These are phyloP conservation scores for Martes martes DNA, from an alignment of 2,113 vertebrate genomes.

Conservation along the genomic window DNA sequence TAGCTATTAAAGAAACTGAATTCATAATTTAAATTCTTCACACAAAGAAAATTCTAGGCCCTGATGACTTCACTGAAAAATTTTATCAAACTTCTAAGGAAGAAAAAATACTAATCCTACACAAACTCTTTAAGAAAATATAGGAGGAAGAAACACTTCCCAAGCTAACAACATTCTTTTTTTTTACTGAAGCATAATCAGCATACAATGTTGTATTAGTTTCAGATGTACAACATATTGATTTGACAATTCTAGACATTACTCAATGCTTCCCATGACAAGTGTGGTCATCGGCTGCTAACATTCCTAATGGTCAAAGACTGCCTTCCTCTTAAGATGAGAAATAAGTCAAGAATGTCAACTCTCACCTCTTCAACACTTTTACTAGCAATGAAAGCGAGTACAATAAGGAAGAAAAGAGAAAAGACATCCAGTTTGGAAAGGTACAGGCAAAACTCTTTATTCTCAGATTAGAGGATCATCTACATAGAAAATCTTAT, in stretches of 20 bases:
- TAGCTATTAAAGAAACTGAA: not conserved
- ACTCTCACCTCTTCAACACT: not conserved
- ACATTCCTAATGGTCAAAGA: not conserved
- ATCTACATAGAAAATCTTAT: not conserved
- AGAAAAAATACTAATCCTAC: conserved; percentile 6
- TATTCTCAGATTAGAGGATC: not conserved
- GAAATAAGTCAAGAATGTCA: not conserved
- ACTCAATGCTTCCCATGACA: not conserved
- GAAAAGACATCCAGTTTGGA: not conserved
- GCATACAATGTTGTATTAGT: not conserved
- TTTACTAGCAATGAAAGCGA: not conserved
- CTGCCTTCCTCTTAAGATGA: not conserved
- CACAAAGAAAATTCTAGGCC: not conserved
- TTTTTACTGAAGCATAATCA: not conserved
- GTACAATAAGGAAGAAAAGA: not conserved
- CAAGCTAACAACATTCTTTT: not conserved
- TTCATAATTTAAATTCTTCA: conserved; percentile 15
- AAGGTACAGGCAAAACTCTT: not conserved
- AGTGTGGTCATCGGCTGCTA: not conserved
- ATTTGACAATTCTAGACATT: not conserved
- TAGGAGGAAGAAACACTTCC: not conserved
- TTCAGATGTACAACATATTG: not conserved
- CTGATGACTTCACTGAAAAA: not conserved
- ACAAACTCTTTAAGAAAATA: not conserved
- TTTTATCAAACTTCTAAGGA: not conserved